Conservation (phyloP, 1,140 invertebrate genomes). For the Drosophila lowei region DNA sequence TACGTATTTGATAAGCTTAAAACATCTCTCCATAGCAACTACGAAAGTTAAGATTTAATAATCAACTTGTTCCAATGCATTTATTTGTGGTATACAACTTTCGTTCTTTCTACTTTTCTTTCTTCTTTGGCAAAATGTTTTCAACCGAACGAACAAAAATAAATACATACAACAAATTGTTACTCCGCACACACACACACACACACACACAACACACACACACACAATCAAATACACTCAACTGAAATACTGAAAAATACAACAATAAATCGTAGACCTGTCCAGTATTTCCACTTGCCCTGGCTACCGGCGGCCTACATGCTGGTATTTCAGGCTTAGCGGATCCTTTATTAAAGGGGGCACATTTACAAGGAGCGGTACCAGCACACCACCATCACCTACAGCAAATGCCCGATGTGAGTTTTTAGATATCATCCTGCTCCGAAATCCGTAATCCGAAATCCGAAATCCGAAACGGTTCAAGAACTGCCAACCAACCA, state of each 20-base stretch:
- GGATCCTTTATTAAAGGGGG: conserved; percentile 90
- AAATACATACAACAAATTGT: conserved; percentile 21
- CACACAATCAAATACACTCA: conserved; percentile 17
- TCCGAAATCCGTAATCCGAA: neutral
- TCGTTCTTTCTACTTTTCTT: conserved; percentile 78
- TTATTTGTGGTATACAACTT: conserved; percentile 71
- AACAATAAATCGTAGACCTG: conserved; percentile 71
- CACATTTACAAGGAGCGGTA: conserved; percentile 90
- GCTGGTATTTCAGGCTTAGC: conserved; percentile 87
- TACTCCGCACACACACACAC: conserved; percentile 36
- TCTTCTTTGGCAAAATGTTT: conserved; percentile 57
- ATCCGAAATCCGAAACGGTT: conserved; percentile 15
- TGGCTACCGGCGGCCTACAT: conserved; percentile 83
- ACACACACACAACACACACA: conserved; percentile 27
- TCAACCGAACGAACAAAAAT: conserved; percentile 15
- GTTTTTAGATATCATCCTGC: conserved; percentile 70
- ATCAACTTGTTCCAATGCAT: conserved; percentile 54
- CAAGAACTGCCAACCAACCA: conserved; percentile 13
- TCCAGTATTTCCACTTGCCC: conserved; percentile 83
- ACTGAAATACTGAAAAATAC: conserved; percentile 25
- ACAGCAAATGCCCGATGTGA: conserved; percentile 84
- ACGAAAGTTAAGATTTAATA: conserved; percentile 55
- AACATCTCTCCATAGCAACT: conserved; percentile 53
- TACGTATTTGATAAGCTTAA: conserved; percentile 59
- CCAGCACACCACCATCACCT: conserved; percentile 90